Evolutionary conservation across 1,140 invertebrate species (phyloP), one percentile per base, ranked within the genome.

Genomic region (Nebria ingens): DNA sequence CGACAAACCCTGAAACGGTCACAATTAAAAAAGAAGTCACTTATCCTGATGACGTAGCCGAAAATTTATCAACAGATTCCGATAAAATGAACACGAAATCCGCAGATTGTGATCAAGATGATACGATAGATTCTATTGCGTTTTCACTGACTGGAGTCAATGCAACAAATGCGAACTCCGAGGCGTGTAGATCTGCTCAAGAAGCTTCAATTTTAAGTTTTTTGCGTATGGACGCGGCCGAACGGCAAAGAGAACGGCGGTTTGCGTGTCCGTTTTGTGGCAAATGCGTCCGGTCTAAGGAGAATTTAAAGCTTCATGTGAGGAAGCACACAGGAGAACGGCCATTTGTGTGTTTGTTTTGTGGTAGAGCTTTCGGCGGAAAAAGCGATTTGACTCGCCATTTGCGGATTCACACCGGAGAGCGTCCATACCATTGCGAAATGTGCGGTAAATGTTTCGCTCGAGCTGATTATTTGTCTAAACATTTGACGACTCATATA

Each of bases 381-480:
- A 90, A 91, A 67, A 89, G 85, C 62, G 88, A 92, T 65, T 73
- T 93, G 53, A 91, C 89, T 1, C 83, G 89, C 6, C 89, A 93
- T 66, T 73, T 91, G 23, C 78, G 89, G 52, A 91, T 91, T 52
- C 89, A 92, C 69, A 92, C 89, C 0, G 89, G 89, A 20, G 86
- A 90, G 68, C 78, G 87, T 62, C 91, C 86, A 45, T 94, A 86
- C 70, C 91, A 89, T 65, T 93, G 89, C 71, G 88, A 92, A 70
- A 87, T 89, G 68, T 93, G 91, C 71, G 89, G 89, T 59, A 92
- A 92, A 68, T 91, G 88, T 68, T 93, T 93, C 73, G 89, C 89
- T 9, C 73, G 89, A 6, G 89, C 89, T 21, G 89, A 92, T 66
- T 92, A 92, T 64, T 79, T 92, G n/a, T 91, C 88, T 58, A 92